phyloP scores from a whole-genome alignment of 2,797 vertebrate species.

The Anolis apletophallus region DNA sequence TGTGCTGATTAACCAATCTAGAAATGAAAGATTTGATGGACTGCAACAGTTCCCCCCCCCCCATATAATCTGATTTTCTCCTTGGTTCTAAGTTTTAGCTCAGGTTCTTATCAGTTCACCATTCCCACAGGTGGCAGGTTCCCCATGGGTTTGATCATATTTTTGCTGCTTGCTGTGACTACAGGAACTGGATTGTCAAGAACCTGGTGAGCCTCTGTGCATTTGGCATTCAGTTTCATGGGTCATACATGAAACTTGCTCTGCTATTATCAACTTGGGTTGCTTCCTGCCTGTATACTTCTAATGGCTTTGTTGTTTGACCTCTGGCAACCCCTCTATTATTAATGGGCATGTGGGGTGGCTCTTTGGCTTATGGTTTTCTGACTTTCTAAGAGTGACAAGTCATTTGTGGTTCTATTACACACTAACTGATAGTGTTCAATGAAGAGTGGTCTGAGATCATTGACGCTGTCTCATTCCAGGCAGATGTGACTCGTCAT shows the following conservation, averaged over 20 bases:
- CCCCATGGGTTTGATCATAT: no score
- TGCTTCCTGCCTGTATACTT: not conserved
- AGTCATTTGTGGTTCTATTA: not conserved
- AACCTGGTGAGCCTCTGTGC: not conserved
- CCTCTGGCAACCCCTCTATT: not conserved
- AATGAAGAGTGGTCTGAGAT: constrained; percentile 50
- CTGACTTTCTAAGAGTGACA: not conserved
- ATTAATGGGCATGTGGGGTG: fast-evolving
- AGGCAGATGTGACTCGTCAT: constrained; percentile 49
- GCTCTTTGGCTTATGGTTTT: constrained; percentile 26
- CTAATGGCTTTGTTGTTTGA: not conserved
- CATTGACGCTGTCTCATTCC: constrained; percentile 29
- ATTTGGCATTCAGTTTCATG: not conserved
- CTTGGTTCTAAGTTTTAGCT: not conserved
- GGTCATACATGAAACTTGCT: not conserved
- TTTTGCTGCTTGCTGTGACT: not conserved
- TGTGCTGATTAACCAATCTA: not conserved
- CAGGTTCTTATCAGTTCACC: not conserved
- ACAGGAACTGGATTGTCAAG: not conserved
- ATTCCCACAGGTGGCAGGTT: not conserved
- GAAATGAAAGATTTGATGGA: not conserved
- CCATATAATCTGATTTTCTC: not conserved
- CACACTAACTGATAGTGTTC: not conserved
- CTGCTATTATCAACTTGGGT: not conserved
- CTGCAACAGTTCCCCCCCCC: not conserved